phyloP scores from a whole-genome alignment of 2,113 vertebrate species.

The Ovis canadensis region DNA sequence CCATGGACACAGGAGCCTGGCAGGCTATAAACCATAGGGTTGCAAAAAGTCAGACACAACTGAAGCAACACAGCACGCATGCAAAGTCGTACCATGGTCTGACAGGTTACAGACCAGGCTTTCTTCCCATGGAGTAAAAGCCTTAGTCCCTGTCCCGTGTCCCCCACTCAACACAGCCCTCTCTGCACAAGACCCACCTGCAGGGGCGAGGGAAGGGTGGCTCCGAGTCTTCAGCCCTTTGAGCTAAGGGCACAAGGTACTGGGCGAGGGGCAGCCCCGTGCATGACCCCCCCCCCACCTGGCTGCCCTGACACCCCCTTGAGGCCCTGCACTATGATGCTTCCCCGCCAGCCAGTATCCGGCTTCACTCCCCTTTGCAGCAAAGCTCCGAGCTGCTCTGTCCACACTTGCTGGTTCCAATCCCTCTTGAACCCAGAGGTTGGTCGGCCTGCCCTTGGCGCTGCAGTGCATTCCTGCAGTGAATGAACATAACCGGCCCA shows the following conservation, averaged over 20 bases:
- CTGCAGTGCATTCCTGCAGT: neutral
- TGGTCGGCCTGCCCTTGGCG: neutral
- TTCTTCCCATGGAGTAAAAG: neutral
- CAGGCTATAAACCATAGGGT: neutral
- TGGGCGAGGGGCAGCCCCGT: accelerated
- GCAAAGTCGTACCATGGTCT: neutral
- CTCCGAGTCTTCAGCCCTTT: neutral
- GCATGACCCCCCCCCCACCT: neutral
- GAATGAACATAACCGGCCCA: neutral
- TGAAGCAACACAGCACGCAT: neutral
- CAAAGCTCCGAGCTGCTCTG: neutral
- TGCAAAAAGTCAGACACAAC: neutral
- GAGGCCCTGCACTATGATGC: neutral
- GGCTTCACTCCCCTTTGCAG: neutral
- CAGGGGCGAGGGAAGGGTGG: neutral
- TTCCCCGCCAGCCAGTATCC: neutral
- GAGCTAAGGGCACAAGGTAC: neutral
- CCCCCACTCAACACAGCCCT: accelerated
- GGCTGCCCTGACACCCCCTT: accelerated
- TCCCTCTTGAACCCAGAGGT: neutral
- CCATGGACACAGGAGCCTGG: neutral
- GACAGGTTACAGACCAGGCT: neutral
- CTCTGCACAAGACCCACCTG: neutral
- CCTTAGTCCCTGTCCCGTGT: neutral
- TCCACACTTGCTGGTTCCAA: neutral